phyloP scores from a whole-genome alignment of 2,113 vertebrate species.

The Orcinus orca region DNA sequence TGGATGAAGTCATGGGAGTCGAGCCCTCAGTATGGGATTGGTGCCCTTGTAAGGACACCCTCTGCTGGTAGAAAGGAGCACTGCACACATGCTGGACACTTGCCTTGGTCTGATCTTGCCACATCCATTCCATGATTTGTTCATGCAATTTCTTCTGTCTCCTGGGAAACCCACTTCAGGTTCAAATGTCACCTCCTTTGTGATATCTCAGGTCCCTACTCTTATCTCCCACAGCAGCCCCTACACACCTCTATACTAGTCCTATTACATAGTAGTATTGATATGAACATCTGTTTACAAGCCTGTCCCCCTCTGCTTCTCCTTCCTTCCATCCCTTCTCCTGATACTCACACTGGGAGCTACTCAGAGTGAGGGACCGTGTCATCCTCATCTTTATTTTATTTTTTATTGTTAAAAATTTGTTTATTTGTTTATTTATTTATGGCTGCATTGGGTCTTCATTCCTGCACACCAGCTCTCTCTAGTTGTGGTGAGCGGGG shows the following conservation, averaged over 20 bases:
- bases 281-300: neutral
- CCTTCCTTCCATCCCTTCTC: no score
- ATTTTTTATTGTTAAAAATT: no score
- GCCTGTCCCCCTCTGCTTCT: rapidly evolving
- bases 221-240: neutral
- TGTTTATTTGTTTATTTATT: no score
- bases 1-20: neutral
- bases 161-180: neutral
- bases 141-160: neutral
- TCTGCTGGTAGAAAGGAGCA: neutral
- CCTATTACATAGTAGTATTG: neutral
- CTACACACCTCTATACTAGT: neutral
- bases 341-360: neutral
- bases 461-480: no score
- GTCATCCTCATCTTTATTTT: neutral
- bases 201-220: neutral
- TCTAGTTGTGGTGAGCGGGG: no score
- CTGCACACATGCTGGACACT: rapidly evolving
- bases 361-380: neutral
- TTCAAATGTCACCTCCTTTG: neutral
- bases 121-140: no score
- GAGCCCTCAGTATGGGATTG: neutral
- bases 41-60: neutral
- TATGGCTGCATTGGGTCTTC: no score
- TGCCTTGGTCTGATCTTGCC: neutral